Base-by-base conservation (phyloP, 92 coral and sea anemone species). In the Epizoanthus scotinus region DNA sequence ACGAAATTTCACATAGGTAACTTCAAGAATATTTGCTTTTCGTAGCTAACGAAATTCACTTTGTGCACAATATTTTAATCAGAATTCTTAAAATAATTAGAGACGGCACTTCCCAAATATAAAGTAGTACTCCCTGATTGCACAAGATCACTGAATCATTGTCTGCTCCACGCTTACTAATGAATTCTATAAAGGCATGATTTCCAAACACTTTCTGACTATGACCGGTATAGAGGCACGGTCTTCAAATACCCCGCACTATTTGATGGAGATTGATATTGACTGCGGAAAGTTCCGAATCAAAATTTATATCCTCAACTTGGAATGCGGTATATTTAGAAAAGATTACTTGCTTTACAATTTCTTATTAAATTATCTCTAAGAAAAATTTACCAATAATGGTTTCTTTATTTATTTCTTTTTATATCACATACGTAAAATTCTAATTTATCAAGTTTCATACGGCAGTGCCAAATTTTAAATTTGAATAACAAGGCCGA, bases 401-500 rank as follows among this genome's bases (percentile, higher is more conserved):
- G 50, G 55, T 15, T 57, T 59, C 81, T 58, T 19, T 59, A 56
- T 75, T 3, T 38, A 56, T 75, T 3, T 38, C 49, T 53, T n/a
- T 34, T 57, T 29, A 75, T 31, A 56, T 21, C 49, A 27, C 60
- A 52, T 38, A n/a, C 36, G 55, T 36, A 75, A 75, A 58, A 75
- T 40, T 58, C 56, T 60, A 59, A 22, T 59, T 75, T 38, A 75
- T 58, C 55, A 49, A 9, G 57, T 38, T 75, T 75, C 81, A 75
- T 38, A 44, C n/a, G 28, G 28, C 54, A 20, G 61, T 59, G 69
- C 53, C 21, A 22, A 63, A n/a, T 57, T 79, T 73, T 80, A 80
- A 88, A 72, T 72, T 84, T 59, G 81, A 77, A 53, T 72, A 60
- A 75, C 83, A 84, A 84, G 85, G 68, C 63, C 52, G 77, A 63